Evolutionary conservation across 2,113 vertebrate species (phyloP).

Genomic region (Pterocles orientalis): DNA sequence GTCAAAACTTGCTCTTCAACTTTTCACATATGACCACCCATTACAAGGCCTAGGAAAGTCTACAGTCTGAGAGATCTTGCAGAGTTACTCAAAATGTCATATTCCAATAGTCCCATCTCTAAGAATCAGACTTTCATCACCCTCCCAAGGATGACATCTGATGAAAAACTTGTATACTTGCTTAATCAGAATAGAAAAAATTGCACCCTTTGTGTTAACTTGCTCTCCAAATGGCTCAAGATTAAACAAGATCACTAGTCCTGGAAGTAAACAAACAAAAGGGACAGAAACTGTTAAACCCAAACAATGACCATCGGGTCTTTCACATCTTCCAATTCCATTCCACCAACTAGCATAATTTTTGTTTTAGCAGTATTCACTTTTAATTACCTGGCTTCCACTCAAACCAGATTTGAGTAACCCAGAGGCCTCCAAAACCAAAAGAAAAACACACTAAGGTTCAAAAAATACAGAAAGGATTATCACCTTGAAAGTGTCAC

Average conservation of each 20-base stretch:
- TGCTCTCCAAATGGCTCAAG: background rate
- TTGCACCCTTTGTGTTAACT: background rate
- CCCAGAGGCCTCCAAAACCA: background rate
- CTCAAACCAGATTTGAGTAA: background rate
- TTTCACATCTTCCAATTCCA: background rate
- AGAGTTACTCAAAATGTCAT: background rate
- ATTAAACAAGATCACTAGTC: background rate
- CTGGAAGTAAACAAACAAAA: background rate
- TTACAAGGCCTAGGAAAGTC: background rate
- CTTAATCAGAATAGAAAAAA: background rate
- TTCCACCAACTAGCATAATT: background rate
- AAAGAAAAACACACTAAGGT: fast-evolving
- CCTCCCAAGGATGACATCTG: background rate
- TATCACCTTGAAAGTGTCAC: background rate
- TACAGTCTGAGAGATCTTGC: background rate
- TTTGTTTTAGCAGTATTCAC: background rate
- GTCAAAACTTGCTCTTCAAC: background rate
- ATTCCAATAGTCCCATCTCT: background rate
- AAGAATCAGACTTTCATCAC: background rate
- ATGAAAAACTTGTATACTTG: background rate
- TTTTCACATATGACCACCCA: background rate
- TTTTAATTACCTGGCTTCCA: background rate
- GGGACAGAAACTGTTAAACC: background rate
- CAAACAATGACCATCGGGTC: background rate
- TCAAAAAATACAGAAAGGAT: background rate